phyloP scores from a whole-genome alignment of 2,888 invertebrate genomes.

The Dichetophora obliterata region DNA sequence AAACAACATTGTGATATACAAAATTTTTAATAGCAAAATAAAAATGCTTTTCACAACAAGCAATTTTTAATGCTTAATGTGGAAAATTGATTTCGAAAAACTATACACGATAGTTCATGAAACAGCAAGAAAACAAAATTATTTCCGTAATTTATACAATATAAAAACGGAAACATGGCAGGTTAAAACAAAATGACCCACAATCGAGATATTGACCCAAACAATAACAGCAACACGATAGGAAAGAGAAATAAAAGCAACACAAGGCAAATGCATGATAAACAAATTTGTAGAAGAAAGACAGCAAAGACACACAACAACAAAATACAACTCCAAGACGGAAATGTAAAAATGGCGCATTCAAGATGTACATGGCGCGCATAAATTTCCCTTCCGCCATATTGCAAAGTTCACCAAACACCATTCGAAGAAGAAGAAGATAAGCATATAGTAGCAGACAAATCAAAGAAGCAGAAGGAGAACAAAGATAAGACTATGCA shows the following conservation, averaged over 20 bases:
- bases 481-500: neutral
- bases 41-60: neutral
- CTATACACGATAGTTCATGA: neutral
- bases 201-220: too few relatives aligned
- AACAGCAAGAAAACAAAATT: neutral
- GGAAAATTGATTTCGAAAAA: neutral
- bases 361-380: neutral
- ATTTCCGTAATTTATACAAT: neutral
- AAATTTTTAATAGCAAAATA: neutral
- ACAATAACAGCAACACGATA: neutral
- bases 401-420: neutral
- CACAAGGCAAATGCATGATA: too few relatives aligned
- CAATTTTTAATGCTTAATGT: neutral
- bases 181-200: neutral
- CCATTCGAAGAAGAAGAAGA: neutral
- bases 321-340: neutral
- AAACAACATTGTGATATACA: neutral
- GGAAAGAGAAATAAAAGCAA: neutral
- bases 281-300: too few relatives aligned
- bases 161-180: neutral
- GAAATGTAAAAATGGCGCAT: slow-evolving; percentile 17
- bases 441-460: neutral
- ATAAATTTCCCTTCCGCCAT: slow-evolving; percentile 13
- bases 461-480: neutral
- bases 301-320: neutral